Evolutionary conservation across 2,113 vertebrate species (phyloP).

Genomic region (Casuarius casuarius): DNA sequence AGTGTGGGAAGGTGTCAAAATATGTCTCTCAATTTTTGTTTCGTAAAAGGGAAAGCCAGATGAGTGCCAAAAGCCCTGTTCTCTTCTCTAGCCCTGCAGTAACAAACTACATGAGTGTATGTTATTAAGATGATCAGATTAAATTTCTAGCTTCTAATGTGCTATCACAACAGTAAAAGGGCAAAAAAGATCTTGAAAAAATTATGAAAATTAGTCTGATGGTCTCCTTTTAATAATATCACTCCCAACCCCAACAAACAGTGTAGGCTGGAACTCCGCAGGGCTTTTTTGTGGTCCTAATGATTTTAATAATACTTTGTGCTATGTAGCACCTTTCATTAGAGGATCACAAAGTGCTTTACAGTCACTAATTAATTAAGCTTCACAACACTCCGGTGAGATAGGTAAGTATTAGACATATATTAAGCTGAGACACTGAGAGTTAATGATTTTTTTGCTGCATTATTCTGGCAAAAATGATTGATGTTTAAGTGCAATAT

Average conservation of each 20-base stretch:
- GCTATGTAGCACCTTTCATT: constrained; percentile 68
- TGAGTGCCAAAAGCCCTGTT: constrained; percentile 51
- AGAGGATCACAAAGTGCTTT: constrained; percentile 68
- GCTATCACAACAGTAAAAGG: constrained; percentile 57
- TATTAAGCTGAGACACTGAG: constrained; percentile 56
- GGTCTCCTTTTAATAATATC: constrained; percentile 67
- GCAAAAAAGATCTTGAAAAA: constrained; percentile 42
- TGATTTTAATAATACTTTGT: constrained; percentile 72
- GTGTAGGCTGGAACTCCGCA: constrained; percentile 64
- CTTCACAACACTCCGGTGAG: constrained; percentile 58
- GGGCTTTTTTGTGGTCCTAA: constrained; percentile 70
- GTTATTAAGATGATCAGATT: constrained; percentile 70
- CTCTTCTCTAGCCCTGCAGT: constrained; percentile 65
- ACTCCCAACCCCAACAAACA: constrained; percentile 54
- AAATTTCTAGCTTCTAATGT: constrained; percentile 47
- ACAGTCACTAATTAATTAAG: constrained; percentile 75
- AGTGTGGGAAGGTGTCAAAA: constrained; percentile 73
- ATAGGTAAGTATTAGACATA: constrained; percentile 67
- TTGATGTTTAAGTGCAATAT: constrained; percentile 14
- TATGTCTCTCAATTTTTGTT: constrained; percentile 50
- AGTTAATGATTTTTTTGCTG: constrained; percentile 60
- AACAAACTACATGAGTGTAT: constrained; percentile 56
- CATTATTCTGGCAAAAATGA: constrained; percentile 62
- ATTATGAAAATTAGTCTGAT: constrained; percentile 69
- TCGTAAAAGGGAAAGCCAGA: constrained; percentile 63